phyloP scores from a whole-genome alignment of 2,113 vertebrate species.

The Labeo catla region DNA sequence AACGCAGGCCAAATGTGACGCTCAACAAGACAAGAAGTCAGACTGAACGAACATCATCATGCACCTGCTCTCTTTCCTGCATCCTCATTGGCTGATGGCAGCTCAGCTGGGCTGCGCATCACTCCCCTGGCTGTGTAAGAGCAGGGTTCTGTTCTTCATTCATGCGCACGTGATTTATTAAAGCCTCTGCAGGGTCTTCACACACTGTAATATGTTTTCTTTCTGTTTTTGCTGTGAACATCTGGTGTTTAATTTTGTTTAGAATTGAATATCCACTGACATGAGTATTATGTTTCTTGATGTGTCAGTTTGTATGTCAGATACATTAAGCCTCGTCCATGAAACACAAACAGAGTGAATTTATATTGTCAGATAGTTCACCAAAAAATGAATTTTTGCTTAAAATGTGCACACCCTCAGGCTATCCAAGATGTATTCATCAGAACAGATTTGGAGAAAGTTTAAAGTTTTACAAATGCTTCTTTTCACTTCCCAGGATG shows the following conservation, averaged over 20 bases:
- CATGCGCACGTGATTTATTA: background rate
- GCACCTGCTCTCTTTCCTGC: background rate
- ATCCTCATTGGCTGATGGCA: constrained; percentile 40
- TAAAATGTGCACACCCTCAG: background rate
- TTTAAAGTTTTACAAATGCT: too few species aligned
- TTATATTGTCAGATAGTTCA: background rate
- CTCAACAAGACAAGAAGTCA: constrained; percentile 72
- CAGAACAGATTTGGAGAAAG: too few species aligned
- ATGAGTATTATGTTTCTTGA: background rate
- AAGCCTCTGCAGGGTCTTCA: background rate
- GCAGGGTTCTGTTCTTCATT: background rate
- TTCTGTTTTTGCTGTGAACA: background rate
- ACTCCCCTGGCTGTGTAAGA: constrained; percentile 29
- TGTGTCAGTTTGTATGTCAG: background rate
- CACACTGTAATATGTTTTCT: background rate
- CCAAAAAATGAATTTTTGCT: background rate
- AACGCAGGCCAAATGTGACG: constrained; percentile 66
- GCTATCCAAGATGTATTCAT: background rate
- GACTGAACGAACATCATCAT: constrained; percentile 64
- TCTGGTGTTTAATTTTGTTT: background rate
- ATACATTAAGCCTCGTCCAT: background rate
- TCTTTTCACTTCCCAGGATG: too few species aligned
- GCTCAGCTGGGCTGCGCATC: constrained; percentile 1
- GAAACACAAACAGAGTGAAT: background rate
- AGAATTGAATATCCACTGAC: background rate